phyloP scores from a whole-genome alignment of 2,113 vertebrate species.

The Myrmophylax atrothorax region DNA sequence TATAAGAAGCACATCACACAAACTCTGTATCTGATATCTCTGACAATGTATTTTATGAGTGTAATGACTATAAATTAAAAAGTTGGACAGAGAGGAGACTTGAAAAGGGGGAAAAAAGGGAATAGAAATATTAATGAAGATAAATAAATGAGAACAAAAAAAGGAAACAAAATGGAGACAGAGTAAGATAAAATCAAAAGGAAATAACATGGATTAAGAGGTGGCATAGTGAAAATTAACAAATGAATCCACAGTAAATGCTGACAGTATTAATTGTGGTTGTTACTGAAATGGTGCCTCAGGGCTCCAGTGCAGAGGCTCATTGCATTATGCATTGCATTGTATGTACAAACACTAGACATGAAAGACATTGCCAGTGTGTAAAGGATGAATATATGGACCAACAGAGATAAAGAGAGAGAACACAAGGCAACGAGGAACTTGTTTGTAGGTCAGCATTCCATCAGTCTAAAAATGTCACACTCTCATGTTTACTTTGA shows the following conservation, averaged over 20 bases:
- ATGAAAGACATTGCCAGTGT: background rate
- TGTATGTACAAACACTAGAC: background rate
- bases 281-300: background rate
- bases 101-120: background rate
- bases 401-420: background rate
- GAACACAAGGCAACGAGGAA: background rate
- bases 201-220: background rate
- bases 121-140: constrained; percentile 8
- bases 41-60: constrained; percentile 32
- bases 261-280: background rate
- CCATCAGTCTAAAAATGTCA: background rate
- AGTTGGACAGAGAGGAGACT: background rate
- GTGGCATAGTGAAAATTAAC: background rate
- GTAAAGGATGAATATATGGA: background rate
- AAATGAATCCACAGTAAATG: background rate
- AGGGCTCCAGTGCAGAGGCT: background rate
- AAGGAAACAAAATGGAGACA: background rate
- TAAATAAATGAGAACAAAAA: constrained; percentile 2
- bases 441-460: background rate
- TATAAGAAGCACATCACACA: constrained; percentile 57
- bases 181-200: background rate
- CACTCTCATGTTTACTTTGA: background rate
- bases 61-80: constrained; percentile 39
- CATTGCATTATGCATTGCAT: background rate
- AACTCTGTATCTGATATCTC: constrained; percentile 25